phyloP scores from a whole-genome alignment of 2,888 invertebrate genomes.

The Hypsopygia costalis region DNA sequence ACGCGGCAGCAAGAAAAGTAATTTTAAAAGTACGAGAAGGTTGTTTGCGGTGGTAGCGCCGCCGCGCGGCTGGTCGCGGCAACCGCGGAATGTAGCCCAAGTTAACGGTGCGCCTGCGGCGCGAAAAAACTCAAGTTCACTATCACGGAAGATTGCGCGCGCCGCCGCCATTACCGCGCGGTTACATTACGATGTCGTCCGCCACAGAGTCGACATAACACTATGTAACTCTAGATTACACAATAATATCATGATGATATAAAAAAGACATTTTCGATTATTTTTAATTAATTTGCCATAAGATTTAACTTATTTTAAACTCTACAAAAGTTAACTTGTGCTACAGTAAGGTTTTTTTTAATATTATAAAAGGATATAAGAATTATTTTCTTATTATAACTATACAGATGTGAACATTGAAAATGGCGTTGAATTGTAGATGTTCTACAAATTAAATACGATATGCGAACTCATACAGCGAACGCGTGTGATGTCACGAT shows the following conservation, averaged over 20 bases:
- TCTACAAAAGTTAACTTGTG: no score
- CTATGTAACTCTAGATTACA: slow-evolving; percentile 48
- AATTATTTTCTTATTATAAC: no score
- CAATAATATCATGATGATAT: slow-evolving; percentile 34
- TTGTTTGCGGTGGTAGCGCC: slow-evolving; percentile 51
- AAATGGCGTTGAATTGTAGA: no score
- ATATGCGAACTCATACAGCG: no score
- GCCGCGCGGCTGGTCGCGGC: slow-evolving; percentile 44
- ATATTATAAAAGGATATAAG: no score
- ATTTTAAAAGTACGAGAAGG: slow-evolving; percentile 26
- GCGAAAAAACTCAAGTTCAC: slow-evolving; percentile 79
- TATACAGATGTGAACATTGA: no score
- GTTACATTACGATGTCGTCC: slow-evolving; percentile 72
- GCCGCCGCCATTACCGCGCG: slow-evolving; percentile 54
- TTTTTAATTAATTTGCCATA: no score
- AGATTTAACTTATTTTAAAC: no score
- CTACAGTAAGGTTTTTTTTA: no score
- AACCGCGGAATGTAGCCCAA: slow-evolving; percentile 76
- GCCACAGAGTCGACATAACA: slow-evolving; percentile 38
- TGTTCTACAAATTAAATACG: no score
- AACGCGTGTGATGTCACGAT: no score
- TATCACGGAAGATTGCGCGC: slow-evolving; percentile 77
- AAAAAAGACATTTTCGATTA: no score
- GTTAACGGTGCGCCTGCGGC: slow-evolving; percentile 66
- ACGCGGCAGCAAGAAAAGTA: slow-evolving; percentile 27